phyloP scores from a whole-genome alignment of 2,888 invertebrate species.

The Calliscelio sp. region DNA sequence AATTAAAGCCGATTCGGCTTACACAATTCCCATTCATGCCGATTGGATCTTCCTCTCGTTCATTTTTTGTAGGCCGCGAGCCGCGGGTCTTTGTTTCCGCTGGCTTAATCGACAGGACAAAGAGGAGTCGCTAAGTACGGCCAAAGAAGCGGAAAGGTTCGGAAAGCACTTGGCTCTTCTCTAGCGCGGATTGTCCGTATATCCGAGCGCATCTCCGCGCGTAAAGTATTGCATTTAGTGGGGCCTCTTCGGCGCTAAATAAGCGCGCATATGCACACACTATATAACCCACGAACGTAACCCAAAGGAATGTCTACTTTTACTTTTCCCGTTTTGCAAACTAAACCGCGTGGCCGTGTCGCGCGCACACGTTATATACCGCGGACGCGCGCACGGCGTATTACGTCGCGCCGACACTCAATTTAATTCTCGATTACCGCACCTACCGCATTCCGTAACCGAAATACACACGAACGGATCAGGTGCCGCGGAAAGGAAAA shows the following conservation, averaged over 20 bases:
- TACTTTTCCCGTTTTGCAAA: conserved; percentile 77
- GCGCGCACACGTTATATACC: conserved; percentile 65
- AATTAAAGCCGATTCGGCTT: conserved; percentile 68
- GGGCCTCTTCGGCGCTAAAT: conserved; percentile 62
- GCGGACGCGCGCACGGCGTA: conserved; percentile 49
- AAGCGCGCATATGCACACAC: conserved; percentile 65
- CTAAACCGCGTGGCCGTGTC: conserved; percentile 73
- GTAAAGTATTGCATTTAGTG: conserved; percentile 71
- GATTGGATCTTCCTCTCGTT: conserved; percentile 57
- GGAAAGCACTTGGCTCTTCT: conserved; percentile 53
- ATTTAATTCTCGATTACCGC: conserved; percentile 67
- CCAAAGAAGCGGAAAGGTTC: conserved; percentile 62
- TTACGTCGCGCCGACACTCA: conserved; percentile 61
- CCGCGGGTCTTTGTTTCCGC: conserved; percentile 70
- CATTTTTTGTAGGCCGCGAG: conserved; percentile 54
- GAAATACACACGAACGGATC: conserved; percentile 64
- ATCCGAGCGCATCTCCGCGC: conserved; percentile 70
- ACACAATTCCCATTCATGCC: conserved; percentile 68
- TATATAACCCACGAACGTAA: conserved; percentile 65
- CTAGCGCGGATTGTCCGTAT: conserved; percentile 46
- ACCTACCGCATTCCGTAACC: conserved; percentile 57
- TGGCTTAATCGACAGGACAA: conserved; percentile 71
- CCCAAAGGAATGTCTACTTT: conserved; percentile 78
- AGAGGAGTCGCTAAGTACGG: conserved; percentile 66
- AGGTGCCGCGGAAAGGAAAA: conserved; percentile 70